These are phyloP conservation scores for Pheosia tremula DNA, from an alignment of 2,888 invertebrate species.

Conservation along the genomic window DNA sequence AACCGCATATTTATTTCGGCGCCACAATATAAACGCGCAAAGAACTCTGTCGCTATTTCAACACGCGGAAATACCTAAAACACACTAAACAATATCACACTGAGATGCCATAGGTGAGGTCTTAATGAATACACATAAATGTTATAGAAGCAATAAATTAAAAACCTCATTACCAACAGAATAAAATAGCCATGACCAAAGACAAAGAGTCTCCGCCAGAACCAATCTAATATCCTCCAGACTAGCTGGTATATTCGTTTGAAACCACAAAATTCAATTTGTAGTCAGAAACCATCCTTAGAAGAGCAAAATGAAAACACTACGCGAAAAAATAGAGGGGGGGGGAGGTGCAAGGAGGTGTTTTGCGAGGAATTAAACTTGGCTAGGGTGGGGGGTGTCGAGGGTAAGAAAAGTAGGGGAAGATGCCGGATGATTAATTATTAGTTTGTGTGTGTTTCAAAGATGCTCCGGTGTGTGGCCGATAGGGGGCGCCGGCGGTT, in stretches of 20 bases:
- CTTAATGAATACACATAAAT: too few species aligned
- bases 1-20: too few species aligned
- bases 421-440: slow-evolving; percentile 11
- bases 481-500: slow-evolving; percentile 8
- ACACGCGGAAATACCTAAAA: too few species aligned
- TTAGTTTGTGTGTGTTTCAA: slow-evolving; percentile 9
- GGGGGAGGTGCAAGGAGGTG: not conserved
- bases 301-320: slow-evolving; percentile 6
- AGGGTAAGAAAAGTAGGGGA: slow-evolving; percentile 6
- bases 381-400: not conserved
- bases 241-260: not conserved
- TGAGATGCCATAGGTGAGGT: too few species aligned
- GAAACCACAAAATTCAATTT: slow-evolving; percentile 13
- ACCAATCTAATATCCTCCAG: slow-evolving; percentile 3
- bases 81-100: too few species aligned
- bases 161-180: not conserved
- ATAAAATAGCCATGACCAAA: not conserved
- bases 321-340: slow-evolving; percentile 5
- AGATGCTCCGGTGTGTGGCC: slow-evolving; percentile 3
- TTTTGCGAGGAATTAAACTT: slow-evolving; percentile 9
- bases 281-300: slow-evolving; percentile 8
- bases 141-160: too few species aligned
- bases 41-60: too few species aligned
- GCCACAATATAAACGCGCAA: too few species aligned
- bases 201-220: not conserved